A percentile compares a stretch with the other conserved stretches of the same genome.
Evolutionary conservation across 2,113 vertebrate species (phyloP).

Genomic region (Eretmochelys imbricata): DNA sequence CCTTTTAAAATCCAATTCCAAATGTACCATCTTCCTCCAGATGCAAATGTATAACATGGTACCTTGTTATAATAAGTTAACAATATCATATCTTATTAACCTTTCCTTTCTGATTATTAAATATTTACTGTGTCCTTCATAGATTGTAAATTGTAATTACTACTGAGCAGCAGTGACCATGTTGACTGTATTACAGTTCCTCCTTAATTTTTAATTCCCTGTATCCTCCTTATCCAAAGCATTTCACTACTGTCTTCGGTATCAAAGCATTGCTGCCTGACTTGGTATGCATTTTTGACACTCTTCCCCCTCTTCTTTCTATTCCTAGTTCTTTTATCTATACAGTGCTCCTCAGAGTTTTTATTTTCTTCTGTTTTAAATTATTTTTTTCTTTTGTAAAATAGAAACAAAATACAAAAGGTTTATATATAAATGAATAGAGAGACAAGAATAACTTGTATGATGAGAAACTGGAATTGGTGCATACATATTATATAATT

Average conservation of each 20-base stretch:
- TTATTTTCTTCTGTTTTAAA: neutral
- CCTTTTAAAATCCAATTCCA: accelerated
- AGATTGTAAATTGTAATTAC: neutral
- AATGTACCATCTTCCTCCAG: neutral
- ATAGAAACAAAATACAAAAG: neutral
- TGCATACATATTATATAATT: neutral
- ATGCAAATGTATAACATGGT: neutral
- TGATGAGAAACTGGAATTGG: neutral
- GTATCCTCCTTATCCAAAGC: accelerated
- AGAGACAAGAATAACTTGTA: neutral
- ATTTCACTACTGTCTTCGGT: neutral
- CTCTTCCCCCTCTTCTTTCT: neutral
- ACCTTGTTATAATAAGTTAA: neutral
- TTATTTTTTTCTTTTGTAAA: neutral
- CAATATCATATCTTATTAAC: neutral
- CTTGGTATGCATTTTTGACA: neutral
- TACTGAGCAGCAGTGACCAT: neutral
- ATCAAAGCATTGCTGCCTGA: neutral
- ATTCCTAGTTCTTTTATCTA: neutral
- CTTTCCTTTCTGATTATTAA: neutral
- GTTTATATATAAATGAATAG: neutral
- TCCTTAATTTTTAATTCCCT: neutral
- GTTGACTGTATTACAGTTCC: neutral
- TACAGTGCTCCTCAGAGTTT: neutral
- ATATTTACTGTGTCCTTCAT: neutral